These are phyloP conservation scores for Myotis davidii DNA, from an alignment of 2,113 vertebrate genomes.

Conservation along the genomic window DNA sequence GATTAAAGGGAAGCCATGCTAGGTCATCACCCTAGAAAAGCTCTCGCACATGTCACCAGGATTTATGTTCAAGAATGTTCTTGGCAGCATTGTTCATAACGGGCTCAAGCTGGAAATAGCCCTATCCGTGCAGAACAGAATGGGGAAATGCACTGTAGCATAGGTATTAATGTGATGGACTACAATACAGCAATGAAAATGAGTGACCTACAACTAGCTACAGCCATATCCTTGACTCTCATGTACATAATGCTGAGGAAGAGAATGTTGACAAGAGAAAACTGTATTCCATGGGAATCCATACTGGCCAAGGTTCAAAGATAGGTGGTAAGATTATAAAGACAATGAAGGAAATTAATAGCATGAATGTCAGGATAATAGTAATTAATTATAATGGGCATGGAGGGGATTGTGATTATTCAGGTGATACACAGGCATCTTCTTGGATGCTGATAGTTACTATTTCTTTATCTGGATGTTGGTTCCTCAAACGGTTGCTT, in stretches of 20 bases:
- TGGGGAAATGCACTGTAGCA: background rate
- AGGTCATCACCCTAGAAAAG: constrained; percentile 44
- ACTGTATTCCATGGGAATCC: background rate
- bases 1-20: constrained; percentile 35
- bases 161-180: background rate
- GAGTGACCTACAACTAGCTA: background rate
- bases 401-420: background rate
- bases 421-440: background rate
- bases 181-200: background rate
- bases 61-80: constrained; percentile 45
- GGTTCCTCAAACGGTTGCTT: background rate
- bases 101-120: constrained; percentile 43
- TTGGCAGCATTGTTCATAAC: constrained; percentile 33
- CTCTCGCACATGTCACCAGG: constrained; percentile 26
- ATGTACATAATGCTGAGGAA: background rate
- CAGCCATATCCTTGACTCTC: background rate
- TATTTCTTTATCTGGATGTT: background rate
- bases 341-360: background rate
- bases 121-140: background rate
- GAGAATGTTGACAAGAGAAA: background rate
- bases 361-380: background rate
- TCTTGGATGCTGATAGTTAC: background rate
- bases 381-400: background rate
- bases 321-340: background rate
- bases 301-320: background rate